Conservation (phyloP, 2,113 vertebrate species). For the Physeter macrocephalus region DNA sequence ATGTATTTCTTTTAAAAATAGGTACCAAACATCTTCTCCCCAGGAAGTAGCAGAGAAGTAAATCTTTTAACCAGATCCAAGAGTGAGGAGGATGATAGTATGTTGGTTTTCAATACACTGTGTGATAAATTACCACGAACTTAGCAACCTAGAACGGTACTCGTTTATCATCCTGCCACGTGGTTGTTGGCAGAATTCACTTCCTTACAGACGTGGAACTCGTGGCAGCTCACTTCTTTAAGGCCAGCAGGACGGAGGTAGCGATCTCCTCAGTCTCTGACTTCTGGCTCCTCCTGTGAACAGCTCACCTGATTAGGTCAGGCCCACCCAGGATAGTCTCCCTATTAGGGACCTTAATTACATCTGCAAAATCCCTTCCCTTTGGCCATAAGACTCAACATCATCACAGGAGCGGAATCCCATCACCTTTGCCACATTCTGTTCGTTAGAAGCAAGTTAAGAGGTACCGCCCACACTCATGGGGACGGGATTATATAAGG, state of each 20-base stretch:
- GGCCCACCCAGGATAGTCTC: neutral
- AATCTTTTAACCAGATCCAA: neutral
- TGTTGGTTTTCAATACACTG: neutral
- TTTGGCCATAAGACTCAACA: neutral
- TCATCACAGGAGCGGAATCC: too few species aligned
- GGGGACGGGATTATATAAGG: neutral
- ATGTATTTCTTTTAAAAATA: neutral
- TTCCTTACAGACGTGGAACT: neutral
- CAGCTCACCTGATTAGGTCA: neutral
- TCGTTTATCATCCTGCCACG: neutral
- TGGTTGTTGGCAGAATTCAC: neutral
- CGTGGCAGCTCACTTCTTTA: neutral
- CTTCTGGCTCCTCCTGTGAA: neutral
- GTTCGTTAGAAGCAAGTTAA: neutral
- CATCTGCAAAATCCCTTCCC: neutral
- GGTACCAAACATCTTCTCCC: neutral
- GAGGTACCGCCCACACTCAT: neutral
- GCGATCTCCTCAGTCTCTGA: neutral
- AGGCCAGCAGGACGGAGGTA: neutral
- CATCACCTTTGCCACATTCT: neutral
- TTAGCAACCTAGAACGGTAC: neutral
- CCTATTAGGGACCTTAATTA: neutral
- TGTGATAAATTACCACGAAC: neutral
- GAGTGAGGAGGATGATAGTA: neutral
- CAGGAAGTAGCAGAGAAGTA: neutral